Evolutionary conservation across 2,113 vertebrate genomes (phyloP).

Genomic region (Neopipo cinnamomea): DNA sequence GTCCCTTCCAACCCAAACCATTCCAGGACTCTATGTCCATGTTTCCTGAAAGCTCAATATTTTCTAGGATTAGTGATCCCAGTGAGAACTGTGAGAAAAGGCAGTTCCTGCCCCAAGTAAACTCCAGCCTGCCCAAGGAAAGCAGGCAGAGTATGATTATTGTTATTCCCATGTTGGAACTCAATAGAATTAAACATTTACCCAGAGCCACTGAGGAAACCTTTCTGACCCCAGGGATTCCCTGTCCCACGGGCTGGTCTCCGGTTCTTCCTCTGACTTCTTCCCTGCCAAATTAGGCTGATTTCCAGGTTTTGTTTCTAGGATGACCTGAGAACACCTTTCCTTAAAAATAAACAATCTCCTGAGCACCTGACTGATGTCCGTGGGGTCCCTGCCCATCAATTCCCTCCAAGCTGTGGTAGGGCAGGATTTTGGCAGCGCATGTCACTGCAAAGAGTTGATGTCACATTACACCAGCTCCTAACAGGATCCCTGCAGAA

Average conservation of each 20-base stretch:
- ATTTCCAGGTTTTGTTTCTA: neutral
- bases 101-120: neutral
- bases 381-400: accelerated
- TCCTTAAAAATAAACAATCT: neutral
- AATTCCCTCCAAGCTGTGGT: accelerated
- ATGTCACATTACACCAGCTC: neutral
- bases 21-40: neutral
- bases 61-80: neutral
- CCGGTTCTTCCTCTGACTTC: neutral
- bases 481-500: neutral
- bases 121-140: neutral
- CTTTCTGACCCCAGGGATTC: accelerated
- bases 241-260: neutral
- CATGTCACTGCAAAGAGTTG: accelerated
- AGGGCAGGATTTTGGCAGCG: neutral
- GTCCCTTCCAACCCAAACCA: neutral
- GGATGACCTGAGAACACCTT: neutral
- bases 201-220: neutral
- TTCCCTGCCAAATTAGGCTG: neutral
- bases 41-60: neutral
- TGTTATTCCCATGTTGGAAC: neutral
- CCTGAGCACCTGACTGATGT: neutral
- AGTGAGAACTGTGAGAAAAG: neutral
- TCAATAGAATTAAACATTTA: neutral
- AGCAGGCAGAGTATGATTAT: neutral